Base-by-base conservation (phyloP, 2,888 invertebrate species). In the Branchellion lobata region DNA sequence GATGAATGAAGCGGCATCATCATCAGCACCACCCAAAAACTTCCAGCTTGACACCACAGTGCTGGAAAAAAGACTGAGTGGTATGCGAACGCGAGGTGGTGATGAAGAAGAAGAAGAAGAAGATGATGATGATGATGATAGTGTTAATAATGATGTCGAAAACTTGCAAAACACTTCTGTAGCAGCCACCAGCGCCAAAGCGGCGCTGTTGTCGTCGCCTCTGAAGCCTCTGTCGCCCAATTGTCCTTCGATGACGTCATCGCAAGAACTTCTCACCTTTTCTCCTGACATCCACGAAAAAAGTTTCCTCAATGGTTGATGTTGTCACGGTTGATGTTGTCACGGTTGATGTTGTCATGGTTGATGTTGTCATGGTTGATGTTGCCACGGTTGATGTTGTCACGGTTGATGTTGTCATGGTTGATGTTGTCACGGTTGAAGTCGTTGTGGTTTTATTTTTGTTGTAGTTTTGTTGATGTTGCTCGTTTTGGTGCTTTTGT, bases 61-160 rank as follows among this genome's bases (percentile, higher is more conserved):
- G 1, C 69, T 81, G 74, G 79, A 79, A 27, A 79, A 69, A 33
- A 81, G 75, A 29, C 57, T 81, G 74, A 81, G n/a, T n/a, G n/a
- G n/a, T n/a, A n/a, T n/a, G n/a, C n/a, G n/a, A n/a, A n/a, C 79
- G 21, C 21, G 31, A 24, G 71, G 31, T n/a, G 53, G 53, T 3
- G 33, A 65, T 14, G 77, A 75, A 11, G 24, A 24, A 21, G 33
- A 79, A 72, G 72, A 80, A 33, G 69, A 78, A 24, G 57, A 71
- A 34, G 47, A 31, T n/a, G 53, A 51, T 5, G 3, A 18, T 0
- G 36, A 27, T 24, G 80, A 68, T 29, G 36, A 31, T 5, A 53
- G 72, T 27, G 29, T n/a, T 31, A 8, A 31, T n/a, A 3, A 24
- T 1, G 40, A n/a, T 18, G 47, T 8, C 33, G 27, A 14, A 24